Base-by-base conservation (phyloP, 2,113 vertebrate species). In the Lophotis ruficrista region DNA sequence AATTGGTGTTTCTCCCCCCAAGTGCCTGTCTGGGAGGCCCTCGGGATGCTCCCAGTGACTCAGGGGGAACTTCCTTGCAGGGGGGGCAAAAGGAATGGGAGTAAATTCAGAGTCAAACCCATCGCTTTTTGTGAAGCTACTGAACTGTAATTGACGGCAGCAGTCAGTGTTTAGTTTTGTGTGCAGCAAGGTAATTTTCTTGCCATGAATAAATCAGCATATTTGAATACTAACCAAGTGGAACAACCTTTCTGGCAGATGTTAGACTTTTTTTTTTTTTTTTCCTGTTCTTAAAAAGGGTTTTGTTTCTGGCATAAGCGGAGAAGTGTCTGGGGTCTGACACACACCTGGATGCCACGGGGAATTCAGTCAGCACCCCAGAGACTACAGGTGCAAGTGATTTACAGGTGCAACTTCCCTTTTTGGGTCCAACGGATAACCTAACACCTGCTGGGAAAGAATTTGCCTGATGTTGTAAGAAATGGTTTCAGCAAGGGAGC, bases 151-250 rank as follows among this genome's bases (percentile, higher is more conserved):
- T 58, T 35, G 45, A 43, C 1, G 3, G 38, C 60, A 77, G 37
- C 60, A 78, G 70, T 21, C n/a, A 65, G 18, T 8, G 24, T 64
- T 79, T 72, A 56, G 33, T 48, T 90, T 81, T 78, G 43, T 70
- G 33, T 79, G 33, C 30, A 15, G 61, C 53, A 72, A 71, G 70
- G 43, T 88, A 7, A 31, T 87, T 83, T 66, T 77, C 27, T 72
- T 85, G 2, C 37, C 38, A 43, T 62, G 64, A 94, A 94, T 93
- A 92, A 53, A 90, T 95, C 83, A 92, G 15, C 62, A 95, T 88
- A 93, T 77, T 80, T 93, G 71, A 94, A 94, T 94, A 92, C 38
- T 83, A 95, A 92, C 10, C 33, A 85, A 69, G 70, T 38, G 14
- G 37, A 94, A 80, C 58, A 92, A 90, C 54, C 62, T 95, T 88